Evolutionary conservation across 2,797 vertebrate genomes (phyloP).

Genomic region (Antennarius maculatus): DNA sequence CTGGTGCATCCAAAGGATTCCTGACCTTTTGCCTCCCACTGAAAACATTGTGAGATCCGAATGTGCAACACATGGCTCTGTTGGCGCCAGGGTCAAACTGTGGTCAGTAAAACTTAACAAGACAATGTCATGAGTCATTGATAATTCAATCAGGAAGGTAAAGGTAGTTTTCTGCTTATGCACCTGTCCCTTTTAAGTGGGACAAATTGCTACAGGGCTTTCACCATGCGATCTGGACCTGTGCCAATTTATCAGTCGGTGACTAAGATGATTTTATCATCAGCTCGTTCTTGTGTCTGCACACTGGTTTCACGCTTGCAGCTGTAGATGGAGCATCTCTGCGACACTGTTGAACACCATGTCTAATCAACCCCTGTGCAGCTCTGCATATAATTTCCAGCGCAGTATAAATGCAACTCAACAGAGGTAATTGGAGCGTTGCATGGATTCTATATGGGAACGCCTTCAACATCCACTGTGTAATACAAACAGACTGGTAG

Average conservation of each 20-base stretch:
- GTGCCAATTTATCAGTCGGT: conserved; percentile 11
- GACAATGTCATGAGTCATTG: conserved; percentile 32
- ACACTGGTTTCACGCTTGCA: conserved; percentile 6
- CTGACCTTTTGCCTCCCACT: conserved; percentile 41
- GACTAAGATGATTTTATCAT: conserved; percentile 20
- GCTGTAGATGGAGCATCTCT: conserved; percentile 19
- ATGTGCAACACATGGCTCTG: conserved; percentile 6
- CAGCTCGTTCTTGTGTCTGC: conserved; percentile 17
- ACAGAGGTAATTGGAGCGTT: conserved; percentile 54
- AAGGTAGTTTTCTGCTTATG: conserved; percentile 11
- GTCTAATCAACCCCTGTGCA: conserved; percentile 16
- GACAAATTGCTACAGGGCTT: conserved; percentile 5
- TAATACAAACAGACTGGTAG: conserved; percentile 56
- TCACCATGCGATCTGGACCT: conserved; percentile 10
- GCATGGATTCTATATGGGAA: conserved; percentile 36
- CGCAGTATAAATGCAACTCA: conserved; percentile 47
- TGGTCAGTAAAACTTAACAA: conserved; percentile 49
- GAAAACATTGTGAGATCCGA: conserved; percentile 33
- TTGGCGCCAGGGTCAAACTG: conserved; percentile 20
- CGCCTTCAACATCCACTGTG: conserved; percentile 43
- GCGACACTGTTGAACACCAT: conserved; percentile 13
- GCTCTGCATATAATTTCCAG: conserved; percentile 34
- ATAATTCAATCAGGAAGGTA: conserved; percentile 30
- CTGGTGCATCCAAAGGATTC: conserved; percentile 38
- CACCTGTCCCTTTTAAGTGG: conserved; percentile 15